A percentile compares a stretch with the other conserved stretches of the same genome.
Evolutionary conservation across 2,888 invertebrate genomes (phyloP).

Genomic region (Aethes cnicana): DNA sequence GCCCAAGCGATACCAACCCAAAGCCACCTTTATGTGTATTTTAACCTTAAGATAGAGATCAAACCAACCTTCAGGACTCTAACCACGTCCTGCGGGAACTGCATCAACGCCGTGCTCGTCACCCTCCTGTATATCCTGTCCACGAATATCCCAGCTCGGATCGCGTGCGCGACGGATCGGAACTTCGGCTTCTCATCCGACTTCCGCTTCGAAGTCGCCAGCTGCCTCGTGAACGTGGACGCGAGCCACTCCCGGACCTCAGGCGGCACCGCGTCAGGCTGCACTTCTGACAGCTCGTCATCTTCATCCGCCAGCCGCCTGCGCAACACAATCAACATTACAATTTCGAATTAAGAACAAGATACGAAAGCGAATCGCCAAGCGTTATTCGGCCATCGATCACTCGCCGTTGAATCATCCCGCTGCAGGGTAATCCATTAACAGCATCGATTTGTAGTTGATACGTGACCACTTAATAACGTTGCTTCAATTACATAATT

Average conservation of each 20-base stretch:
- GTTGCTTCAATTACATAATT: slow-evolving; percentile 14
- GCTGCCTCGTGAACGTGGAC: slow-evolving; percentile 95
- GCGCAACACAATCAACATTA: slow-evolving; percentile 45
- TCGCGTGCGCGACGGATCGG: slow-evolving; percentile 97
- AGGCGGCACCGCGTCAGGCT: slow-evolving; percentile 97
- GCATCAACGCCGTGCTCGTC: slow-evolving; percentile 89
- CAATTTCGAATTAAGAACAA: neutral
- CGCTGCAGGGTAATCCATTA: slow-evolving; percentile 14
- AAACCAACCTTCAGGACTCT: slow-evolving; percentile 90
- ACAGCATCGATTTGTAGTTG: slow-evolving; percentile 4
- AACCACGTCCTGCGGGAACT: slow-evolving; percentile 93
- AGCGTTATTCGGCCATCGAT: slow-evolving; percentile 7
- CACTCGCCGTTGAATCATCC: slow-evolving; percentile 5
- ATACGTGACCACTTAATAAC: slow-evolving; percentile 9
- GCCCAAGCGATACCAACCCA: too few relatives aligned
- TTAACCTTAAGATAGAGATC: too few relatives aligned
- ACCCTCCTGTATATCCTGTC: slow-evolving; percentile 95
- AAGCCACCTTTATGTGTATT: too few relatives aligned
- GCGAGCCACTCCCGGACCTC: slow-evolving; percentile 98
- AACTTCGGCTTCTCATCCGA: slow-evolving; percentile 93
- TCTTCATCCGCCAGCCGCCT: slow-evolving; percentile 94
- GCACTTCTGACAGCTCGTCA: slow-evolving; percentile 97
- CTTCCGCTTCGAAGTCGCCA: slow-evolving; percentile 89
- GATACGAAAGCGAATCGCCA: slow-evolving; percentile 11
- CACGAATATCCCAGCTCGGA: slow-evolving; percentile 97